These are phyloP conservation scores for Calliphora vicina DNA, from an alignment of 1,140 invertebrate genomes.

Conservation along the genomic window DNA sequence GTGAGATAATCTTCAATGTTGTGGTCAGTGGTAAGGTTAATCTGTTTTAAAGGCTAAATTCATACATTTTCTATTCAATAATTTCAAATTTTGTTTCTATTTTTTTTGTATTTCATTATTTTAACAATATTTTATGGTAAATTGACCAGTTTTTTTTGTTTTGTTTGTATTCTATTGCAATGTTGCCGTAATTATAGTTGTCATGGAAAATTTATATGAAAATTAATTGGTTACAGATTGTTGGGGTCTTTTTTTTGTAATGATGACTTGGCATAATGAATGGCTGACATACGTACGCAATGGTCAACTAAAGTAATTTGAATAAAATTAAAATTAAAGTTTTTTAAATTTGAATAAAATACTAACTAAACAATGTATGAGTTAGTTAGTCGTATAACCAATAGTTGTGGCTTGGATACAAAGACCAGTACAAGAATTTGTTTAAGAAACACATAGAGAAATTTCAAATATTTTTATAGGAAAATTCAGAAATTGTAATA, in stretches of 20 bases:
- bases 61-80: not conserved
- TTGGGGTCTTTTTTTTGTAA: not conserved
- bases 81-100: not conserved
- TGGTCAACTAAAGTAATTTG: not conserved
- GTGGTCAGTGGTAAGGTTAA: not conserved
- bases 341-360: not conserved
- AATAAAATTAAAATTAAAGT: not conserved
- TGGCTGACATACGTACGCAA: not conserved
- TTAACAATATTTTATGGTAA: not conserved
- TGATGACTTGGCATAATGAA: not conserved
- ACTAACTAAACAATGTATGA: not conserved
- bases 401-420: too few relatives aligned
- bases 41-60: conserved; percentile 13
- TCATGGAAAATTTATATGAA: not conserved
- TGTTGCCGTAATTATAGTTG: not conserved
- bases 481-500: too few relatives aligned
- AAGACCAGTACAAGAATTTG: too few relatives aligned
- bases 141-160: not conserved
- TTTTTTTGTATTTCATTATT: not conserved
- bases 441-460: not conserved
- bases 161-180: not conserved
- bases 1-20: not conserved
- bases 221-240: not conserved
- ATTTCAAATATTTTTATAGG: not conserved
- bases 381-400: not conserved